Base-by-base conservation (phyloP, 2,797 vertebrate species). In the Kryptopterus vitreolus region DNA sequence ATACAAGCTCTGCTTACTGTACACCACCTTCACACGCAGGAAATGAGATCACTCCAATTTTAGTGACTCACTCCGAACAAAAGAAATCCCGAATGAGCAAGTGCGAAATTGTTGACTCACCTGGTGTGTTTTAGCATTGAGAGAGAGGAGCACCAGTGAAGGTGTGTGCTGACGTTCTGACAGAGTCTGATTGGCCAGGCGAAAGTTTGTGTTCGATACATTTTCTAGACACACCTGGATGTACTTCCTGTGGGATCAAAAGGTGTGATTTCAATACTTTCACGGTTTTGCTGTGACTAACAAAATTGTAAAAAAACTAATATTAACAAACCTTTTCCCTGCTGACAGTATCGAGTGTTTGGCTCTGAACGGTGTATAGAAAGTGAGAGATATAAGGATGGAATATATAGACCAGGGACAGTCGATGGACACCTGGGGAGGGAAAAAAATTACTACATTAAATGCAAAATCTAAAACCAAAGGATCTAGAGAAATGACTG, bases 371-470 rank as follows among this genome's bases (percentile, higher is more conserved):
- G 98, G 98, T 84, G 98, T 92, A 82, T 96, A 95, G 93, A 99
- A 99, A 7, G 96, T 96, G 89, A 99, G 94, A 2, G 96, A 92
- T 16, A 99, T 93, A 87, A 99, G 94, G 0, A 96, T 98, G 85
- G 98, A 99, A 89, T 99, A 99, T 88, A 99, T 98, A 0, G 98
- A 98, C 98, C 98, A 99, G 0, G 98, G 98, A 81, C 98, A 99
- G 88, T 99, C 98, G 6, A 99, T 96, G 15, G 98, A 98, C 88
- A 99, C 95, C 98, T 99, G 78, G 22, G 38, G 38, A 62, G 22
- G 38, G 38, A 62, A 55, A 66, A 26, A 65, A 43, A 12, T 18
- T 43, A n/a, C n/a, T 26, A 43, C n/a, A 33, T 72, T 24, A 55
- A 33, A 53, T 22, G 1, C 35, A 59, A 68, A 53, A 71, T 53